These are phyloP conservation scores for Aptenodytes patagonicus DNA, from an alignment of 2,113 vertebrate species.

Conservation along the genomic window DNA sequence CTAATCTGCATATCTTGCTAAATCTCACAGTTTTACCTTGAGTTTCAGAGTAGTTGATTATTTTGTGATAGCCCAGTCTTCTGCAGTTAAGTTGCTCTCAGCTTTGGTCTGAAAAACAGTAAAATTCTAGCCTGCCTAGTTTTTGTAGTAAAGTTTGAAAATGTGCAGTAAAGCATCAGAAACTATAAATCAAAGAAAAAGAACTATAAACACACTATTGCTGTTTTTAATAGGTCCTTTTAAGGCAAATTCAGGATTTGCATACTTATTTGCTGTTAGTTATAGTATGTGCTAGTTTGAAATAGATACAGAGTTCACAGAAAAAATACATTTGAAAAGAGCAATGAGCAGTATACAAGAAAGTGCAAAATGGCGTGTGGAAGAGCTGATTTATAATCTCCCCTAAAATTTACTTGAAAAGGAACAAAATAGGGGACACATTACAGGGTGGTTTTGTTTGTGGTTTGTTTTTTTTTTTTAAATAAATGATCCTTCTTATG, in stretches of 20 bases:
- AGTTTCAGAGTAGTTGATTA: not conserved
- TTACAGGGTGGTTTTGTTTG: not conserved
- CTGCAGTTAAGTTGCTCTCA: not conserved
- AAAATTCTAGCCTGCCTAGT: not conserved
- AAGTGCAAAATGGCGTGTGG: not conserved
- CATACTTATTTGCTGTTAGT: not conserved
- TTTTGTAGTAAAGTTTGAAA: not conserved
- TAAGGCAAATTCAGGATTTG: not conserved
- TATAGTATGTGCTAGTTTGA: not conserved
- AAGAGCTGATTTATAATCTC: not conserved
- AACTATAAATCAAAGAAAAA: not conserved
- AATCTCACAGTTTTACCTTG: not conserved
- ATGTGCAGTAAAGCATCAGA: not conserved
- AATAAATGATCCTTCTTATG: not conserved
- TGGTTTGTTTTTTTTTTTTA: not conserved
- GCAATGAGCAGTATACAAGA: not conserved
- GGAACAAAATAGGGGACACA: accelerated
- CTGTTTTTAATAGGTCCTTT: not conserved
- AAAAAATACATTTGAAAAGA: not conserved
- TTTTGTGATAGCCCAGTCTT: not conserved
- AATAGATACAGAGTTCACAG: not conserved
- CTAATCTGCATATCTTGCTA: not conserved
- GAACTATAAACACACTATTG: not conserved
- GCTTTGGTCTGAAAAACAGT: not conserved
- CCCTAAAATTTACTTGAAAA: not conserved